Conservation (phyloP, 1,140 invertebrate species). For the Leptonema lineaticorne region DNA sequence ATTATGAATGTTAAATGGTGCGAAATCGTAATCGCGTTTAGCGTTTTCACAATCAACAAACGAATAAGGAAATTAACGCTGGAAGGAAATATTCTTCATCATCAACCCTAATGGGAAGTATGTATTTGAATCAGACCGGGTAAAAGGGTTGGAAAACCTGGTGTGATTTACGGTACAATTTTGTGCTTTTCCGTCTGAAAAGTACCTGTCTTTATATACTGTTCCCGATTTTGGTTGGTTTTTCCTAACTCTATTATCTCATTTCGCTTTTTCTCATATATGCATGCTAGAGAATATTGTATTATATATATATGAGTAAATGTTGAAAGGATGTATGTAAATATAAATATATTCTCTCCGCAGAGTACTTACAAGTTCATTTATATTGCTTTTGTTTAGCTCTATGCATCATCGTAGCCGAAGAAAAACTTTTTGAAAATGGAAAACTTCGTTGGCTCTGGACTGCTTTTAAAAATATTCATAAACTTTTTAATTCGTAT, state of each 20-base stretch:
- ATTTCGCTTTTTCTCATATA: background rate
- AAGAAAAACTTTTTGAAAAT: conserved; percentile 7
- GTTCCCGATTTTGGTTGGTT: conserved; percentile 5
- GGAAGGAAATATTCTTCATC: conserved; percentile 14
- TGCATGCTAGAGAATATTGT: background rate
- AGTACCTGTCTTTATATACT: background rate
- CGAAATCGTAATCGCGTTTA: background rate
- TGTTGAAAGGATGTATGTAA: too few species aligned
- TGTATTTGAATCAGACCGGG: background rate
- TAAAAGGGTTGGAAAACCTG: conserved; percentile 2
- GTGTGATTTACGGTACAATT: conserved; percentile 20
- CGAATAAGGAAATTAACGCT: conserved; percentile 6
- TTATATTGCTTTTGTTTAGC: background rate
- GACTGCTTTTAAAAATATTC: conserved; percentile 17
- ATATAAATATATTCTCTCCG: too few species aligned
- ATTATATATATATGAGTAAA: too few species aligned
- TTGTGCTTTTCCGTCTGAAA: conserved; percentile 18
- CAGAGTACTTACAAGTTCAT: too few species aligned
- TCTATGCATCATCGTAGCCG: background rate
- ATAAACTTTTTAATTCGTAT: conserved; percentile 41
- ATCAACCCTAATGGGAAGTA: conserved; percentile 1
- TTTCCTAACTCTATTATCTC: conserved; percentile 12
- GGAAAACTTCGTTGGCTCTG: background rate
- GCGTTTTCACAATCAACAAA: background rate
- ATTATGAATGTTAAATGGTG: background rate